Evolutionary conservation across 1,140 invertebrate species (phyloP).

Genomic region (Drosophila oshimai): DNA sequence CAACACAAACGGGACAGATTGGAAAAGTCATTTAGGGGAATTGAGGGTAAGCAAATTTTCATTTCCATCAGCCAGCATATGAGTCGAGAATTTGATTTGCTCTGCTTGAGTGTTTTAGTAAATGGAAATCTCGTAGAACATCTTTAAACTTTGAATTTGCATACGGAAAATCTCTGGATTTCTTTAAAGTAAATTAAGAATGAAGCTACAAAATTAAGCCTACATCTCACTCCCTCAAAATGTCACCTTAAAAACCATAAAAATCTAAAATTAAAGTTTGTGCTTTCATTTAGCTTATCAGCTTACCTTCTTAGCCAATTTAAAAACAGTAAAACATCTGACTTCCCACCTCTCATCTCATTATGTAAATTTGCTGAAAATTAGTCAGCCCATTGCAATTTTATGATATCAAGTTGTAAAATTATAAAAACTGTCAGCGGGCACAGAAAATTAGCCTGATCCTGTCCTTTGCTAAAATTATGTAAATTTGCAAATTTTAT

Average conservation of each 20-base stretch:
- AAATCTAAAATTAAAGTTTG: background rate
- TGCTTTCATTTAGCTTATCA: background rate
- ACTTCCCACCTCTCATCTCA: slow-evolving; percentile 16
- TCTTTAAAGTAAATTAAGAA: background rate
- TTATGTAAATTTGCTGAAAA: slow-evolving; percentile 44
- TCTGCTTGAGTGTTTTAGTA: background rate
- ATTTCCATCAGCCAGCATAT: slow-evolving; percentile 19
- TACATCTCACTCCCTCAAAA: background rate
- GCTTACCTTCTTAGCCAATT: slow-evolving; percentile 6
- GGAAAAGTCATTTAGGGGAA: slow-evolving; percentile 56
- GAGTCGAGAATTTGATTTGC: slow-evolving; percentile 13
- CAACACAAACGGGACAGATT: slow-evolving; percentile 56
- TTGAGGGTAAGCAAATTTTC: slow-evolving; percentile 20
- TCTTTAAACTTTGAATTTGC: background rate
- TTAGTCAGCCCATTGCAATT: slow-evolving; percentile 39
- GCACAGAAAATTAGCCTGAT: slow-evolving; percentile 16
- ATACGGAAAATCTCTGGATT: background rate
- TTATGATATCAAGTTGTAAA: slow-evolving; percentile 35
- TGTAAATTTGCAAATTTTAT: slow-evolving; percentile 61
- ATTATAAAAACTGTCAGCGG: slow-evolving; percentile 26
- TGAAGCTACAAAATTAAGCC: background rate
- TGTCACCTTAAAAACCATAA: background rate
- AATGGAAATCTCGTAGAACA: background rate
- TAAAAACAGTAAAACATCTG: slow-evolving; percentile 10
- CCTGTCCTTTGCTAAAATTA: slow-evolving; percentile 33